A percentile compares a stretch with the other conserved stretches of the same genome.
Conservation (phyloP, 2,888 invertebrate species). For the Tromatobia lineatoria region DNA sequence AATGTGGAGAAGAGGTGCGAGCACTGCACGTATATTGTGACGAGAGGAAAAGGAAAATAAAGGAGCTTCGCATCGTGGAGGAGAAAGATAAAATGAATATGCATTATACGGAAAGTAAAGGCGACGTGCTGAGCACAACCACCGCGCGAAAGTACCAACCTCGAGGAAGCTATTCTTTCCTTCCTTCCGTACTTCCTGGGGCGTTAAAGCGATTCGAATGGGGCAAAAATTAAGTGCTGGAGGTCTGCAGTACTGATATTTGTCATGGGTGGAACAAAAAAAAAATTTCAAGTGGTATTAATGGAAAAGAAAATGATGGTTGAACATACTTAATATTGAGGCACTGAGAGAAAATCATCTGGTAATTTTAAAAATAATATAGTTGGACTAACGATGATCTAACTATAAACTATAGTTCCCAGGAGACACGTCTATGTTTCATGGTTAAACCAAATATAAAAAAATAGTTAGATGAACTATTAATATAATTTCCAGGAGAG, state of each 20-base stretch:
- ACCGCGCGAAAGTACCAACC: conserved; percentile 45
- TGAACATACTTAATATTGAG: no score
- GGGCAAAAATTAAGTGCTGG: conserved; percentile 71
- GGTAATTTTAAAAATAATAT: no score
- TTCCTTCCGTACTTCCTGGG: conserved; percentile 58
- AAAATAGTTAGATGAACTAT: no score
- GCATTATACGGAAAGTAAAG: conserved; percentile 71
- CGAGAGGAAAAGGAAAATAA: conserved; percentile 31
- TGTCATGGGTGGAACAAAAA: not conserved
- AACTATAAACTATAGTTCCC: no score
- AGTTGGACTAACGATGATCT: no score
- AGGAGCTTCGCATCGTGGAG: conserved; percentile 66
- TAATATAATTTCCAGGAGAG: no score
- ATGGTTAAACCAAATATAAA: no score
- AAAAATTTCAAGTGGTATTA: no score
- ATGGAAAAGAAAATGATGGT: no score
- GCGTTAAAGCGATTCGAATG: conserved; percentile 69
- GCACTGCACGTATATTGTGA: not conserved
- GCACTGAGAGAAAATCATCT: no score
- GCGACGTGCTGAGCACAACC: conserved; percentile 37
- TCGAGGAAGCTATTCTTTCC: conserved; percentile 44
- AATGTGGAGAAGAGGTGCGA: conserved; percentile 39
- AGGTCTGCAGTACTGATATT: conserved; percentile 1
- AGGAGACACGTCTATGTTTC: no score
- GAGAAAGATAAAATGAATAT: conserved; percentile 78